A percentile compares a stretch with the other conserved stretches of the same genome.
Evolutionary conservation across 2,888 invertebrate species (phyloP).

Genomic region (Abrostola triplasia): DNA sequence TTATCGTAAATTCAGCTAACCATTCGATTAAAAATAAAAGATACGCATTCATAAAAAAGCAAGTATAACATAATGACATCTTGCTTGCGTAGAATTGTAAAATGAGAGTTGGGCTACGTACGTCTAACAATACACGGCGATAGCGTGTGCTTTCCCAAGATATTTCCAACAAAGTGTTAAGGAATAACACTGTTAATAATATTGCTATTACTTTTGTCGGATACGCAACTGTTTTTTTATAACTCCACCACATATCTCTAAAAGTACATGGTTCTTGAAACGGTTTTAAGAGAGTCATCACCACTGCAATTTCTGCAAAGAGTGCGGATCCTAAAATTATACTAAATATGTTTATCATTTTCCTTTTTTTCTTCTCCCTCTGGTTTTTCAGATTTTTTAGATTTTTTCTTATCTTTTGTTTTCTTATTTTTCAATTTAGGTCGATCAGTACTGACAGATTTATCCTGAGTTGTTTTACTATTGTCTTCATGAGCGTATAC

Average conservation of each 20-base stretch:
- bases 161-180: slow-evolving; percentile 68
- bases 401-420: neutral
- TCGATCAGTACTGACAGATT: neutral
- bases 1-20: slow-evolving; percentile 61
- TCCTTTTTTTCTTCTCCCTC: slow-evolving; percentile 18
- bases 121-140: slow-evolving; percentile 52
- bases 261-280: slow-evolving; percentile 67
- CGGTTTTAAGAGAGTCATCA: slow-evolving; percentile 73
- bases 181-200: slow-evolving; percentile 51
- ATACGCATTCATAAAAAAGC: slow-evolving; percentile 65
- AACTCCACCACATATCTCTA: slow-evolving; percentile 67
- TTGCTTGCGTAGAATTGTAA: slow-evolving; percentile 67
- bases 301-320: slow-evolving; percentile 63
- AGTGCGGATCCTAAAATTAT: slow-evolving; percentile 58
- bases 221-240: slow-evolving; percentile 50
- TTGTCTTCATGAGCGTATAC: neutral
- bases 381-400: neutral
- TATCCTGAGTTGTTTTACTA: neutral
- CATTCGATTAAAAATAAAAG: slow-evolving; percentile 70
- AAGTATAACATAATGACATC: slow-evolving; percentile 63
- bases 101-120: slow-evolving; percentile 55
- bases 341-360: slow-evolving; percentile 73
- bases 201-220: slow-evolving; percentile 55
- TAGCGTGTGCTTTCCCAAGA: slow-evolving; percentile 62
- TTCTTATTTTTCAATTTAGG: neutral